phyloP scores from a whole-genome alignment of 2,888 invertebrate species.

The Emmelina monodactyla region DNA sequence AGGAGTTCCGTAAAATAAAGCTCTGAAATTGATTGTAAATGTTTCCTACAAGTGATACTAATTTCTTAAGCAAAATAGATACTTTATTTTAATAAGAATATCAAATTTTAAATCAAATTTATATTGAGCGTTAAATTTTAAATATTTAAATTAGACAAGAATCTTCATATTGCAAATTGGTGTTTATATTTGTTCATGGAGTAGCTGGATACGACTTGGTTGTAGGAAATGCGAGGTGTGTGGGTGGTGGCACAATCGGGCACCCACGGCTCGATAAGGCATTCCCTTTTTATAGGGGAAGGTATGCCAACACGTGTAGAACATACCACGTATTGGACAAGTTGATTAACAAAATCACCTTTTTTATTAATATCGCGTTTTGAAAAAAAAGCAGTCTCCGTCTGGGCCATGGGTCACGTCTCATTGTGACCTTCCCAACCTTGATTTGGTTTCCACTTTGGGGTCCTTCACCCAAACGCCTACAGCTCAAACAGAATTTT shows the following conservation, averaged over 20 bases:
- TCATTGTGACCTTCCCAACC: slow-evolving; percentile 76
- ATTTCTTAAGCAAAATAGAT: too few relatives aligned
- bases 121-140: too few relatives aligned
- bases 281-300: slow-evolving; percentile 37
- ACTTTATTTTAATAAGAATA: too few relatives aligned
- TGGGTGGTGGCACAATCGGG: slow-evolving; percentile 43
- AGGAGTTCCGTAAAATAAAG: too few relatives aligned
- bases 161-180: not conserved
- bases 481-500: slow-evolving; percentile 36
- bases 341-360: slow-evolving; percentile 30
- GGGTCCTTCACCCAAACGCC: slow-evolving; percentile 68
- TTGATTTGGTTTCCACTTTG: slow-evolving; percentile 85
- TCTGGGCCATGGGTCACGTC: slow-evolving; percentile 72
- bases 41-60: too few relatives aligned
- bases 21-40: too few relatives aligned
- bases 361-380: slow-evolving; percentile 32
- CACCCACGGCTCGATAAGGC: slow-evolving; percentile 65
- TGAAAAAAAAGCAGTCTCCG: slow-evolving; percentile 34
- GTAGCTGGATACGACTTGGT: not conserved
- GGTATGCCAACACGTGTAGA: slow-evolving; percentile 47
- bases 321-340: slow-evolving; percentile 36
- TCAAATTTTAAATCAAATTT: too few relatives aligned
- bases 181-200: too few relatives aligned
- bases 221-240: slow-evolving; percentile 31
- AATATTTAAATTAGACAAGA: too few relatives aligned